These are phyloP conservation scores for Nephila pilipes DNA, from an alignment of 1,140 invertebrate genomes.

Conservation along the genomic window DNA sequence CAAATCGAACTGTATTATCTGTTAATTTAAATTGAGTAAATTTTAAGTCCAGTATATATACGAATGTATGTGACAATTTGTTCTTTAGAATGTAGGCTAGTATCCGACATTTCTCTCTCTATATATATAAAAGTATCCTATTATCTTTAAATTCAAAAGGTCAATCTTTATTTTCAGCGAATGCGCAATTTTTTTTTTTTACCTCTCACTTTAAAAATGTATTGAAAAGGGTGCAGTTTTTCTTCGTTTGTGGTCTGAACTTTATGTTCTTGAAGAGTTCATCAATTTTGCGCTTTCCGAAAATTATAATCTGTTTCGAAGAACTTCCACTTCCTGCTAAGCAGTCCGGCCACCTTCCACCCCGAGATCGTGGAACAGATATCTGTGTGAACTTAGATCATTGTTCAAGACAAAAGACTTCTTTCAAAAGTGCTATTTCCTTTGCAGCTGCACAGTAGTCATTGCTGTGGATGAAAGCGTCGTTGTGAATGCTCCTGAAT, in stretches of 20 bases:
- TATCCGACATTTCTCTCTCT: too few relatives aligned
- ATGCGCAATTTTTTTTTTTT: not conserved
- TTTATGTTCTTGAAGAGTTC: not conserved
- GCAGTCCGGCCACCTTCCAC: not conserved
- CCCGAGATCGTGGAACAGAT: conserved; percentile 23
- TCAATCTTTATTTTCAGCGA: not conserved
- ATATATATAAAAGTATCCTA: too few relatives aligned
- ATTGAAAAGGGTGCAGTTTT: not conserved
- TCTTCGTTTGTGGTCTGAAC: not conserved
- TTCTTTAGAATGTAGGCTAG: too few relatives aligned
- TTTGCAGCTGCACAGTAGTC: conserved; percentile 53
- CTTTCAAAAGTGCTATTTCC: conserved; percentile 46
- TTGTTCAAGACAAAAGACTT: conserved; percentile 50
- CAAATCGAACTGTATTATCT: too few relatives aligned
- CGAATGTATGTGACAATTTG: too few relatives aligned
- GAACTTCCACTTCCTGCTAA: conserved; percentile 14
- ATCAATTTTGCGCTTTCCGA: not conserved
- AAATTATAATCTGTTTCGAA: not conserved
- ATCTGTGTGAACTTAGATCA: conserved; percentile 53
- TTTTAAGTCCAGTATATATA: too few relatives aligned
- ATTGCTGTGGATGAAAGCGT: conserved; percentile 12
- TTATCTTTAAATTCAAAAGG: not conserved
- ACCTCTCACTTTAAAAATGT: too few relatives aligned
- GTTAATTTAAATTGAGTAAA: too few relatives aligned
- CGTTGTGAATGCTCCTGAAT: conserved; percentile 21